These are phyloP conservation scores for Hydrozoanthus tunicans DNA, from an alignment of 64 coral and sea anemone genomes.

Conservation along the genomic window DNA sequence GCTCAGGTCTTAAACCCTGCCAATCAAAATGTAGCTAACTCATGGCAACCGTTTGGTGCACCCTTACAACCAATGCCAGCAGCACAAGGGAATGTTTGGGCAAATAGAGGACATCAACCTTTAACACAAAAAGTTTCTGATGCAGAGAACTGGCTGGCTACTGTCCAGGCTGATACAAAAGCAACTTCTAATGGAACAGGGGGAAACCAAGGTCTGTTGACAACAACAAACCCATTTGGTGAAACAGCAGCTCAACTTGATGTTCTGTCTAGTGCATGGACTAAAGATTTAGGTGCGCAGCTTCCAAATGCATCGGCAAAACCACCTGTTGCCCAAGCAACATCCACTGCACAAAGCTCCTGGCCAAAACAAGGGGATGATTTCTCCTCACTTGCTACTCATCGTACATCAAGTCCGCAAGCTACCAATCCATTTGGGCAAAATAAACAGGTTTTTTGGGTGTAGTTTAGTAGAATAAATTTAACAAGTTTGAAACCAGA, in stretches of 20 bases:
- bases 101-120: constrained; percentile 20
- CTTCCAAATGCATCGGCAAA: constrained; percentile 23
- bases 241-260: constrained; percentile 68
- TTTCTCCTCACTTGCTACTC: constrained; percentile 70
- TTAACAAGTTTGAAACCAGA: neutral
- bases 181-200: constrained; percentile 39
- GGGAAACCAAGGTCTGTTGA: constrained; percentile 82
- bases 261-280: constrained; percentile 90
- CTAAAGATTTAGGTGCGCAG: constrained; percentile 63
- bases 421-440: constrained; percentile 69
- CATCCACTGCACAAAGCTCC: constrained; percentile 29
- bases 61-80: constrained; percentile 21
- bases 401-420: constrained; percentile 55
- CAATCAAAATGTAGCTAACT: constrained; percentile 42
- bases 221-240: constrained; percentile 84
- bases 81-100: constrained; percentile 41
- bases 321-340: constrained; percentile 19
- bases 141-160: constrained; percentile 88
- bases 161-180: constrained; percentile 61
- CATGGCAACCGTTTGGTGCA: constrained; percentile 61
- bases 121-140: constrained; percentile 65
- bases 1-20: constrained; percentile 13
- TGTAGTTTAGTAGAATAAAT: constrained; percentile 29
- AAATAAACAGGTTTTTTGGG: constrained; percentile 69
- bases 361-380: constrained; percentile 66